A percentile compares a stretch with the other conserved stretches of the same genome.
These are phyloP conservation scores for Stenurella melanura DNA, from an alignment of 2,888 invertebrate species.

Conservation along the genomic window DNA sequence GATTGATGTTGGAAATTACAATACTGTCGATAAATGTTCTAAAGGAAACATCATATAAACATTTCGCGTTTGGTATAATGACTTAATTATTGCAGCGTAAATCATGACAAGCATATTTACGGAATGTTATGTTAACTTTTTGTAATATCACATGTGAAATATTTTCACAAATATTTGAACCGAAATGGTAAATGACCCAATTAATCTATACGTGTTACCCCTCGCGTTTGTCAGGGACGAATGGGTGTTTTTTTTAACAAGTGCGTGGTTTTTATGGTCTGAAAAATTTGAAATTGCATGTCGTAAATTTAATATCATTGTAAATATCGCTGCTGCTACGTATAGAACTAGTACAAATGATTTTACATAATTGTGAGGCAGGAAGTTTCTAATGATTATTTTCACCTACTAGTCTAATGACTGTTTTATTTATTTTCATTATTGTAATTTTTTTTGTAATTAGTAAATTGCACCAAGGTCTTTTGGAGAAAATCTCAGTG, in stretches of 20 bases:
- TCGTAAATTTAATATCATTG: slow-evolving; percentile 1
- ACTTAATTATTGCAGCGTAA: not conserved
- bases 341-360: not conserved
- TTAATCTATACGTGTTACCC: not conserved
- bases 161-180: slow-evolving; percentile 7
- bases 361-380: not conserved
- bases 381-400: too few relatives aligned
- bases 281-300: slow-evolving; percentile 7
- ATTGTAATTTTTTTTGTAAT: too few relatives aligned
- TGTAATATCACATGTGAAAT: not conserved
- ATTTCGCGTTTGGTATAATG: not conserved
- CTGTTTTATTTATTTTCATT: too few relatives aligned
- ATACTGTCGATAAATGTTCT: too few relatives aligned
- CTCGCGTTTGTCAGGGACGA: not conserved
- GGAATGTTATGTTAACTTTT: not conserved
- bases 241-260: not conserved
- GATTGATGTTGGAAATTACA: too few relatives aligned
- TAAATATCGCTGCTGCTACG: not conserved
- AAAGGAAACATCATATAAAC: too few relatives aligned
- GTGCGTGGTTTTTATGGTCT: slow-evolving; percentile 7
- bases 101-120: not conserved
- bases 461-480: too few relatives aligned
- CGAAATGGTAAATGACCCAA: slow-evolving; percentile 3
- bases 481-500: too few relatives aligned
- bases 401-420: too few relatives aligned